These are phyloP conservation scores for Unio pictorum DNA, from an alignment of 2,888 invertebrate species.

Conservation along the genomic window DNA sequence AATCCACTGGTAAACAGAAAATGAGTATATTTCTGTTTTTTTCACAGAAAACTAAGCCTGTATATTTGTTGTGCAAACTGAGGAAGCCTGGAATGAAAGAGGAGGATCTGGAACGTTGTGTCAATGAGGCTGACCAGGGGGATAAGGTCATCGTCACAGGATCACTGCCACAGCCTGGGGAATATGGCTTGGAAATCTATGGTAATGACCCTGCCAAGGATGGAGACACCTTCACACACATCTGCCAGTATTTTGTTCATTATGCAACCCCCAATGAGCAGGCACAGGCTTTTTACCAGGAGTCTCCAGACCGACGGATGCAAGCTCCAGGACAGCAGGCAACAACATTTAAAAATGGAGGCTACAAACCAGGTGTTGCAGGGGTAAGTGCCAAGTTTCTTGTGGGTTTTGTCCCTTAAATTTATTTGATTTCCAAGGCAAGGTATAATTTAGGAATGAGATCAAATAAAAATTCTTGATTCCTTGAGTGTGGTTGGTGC, in stretches of 20 bases:
- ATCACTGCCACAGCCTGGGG: conserved; percentile 65
- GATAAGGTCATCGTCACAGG: conserved; percentile 59
- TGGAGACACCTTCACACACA: conserved; percentile 68
- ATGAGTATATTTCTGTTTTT: too few relatives aligned
- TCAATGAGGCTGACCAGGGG: conserved; percentile 61
- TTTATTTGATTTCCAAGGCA: background rate
- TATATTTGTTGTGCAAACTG: conserved; percentile 73
- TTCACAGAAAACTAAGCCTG: conserved; percentile 80
- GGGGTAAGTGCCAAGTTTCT: conserved; percentile 1
- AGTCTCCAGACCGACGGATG: conserved; percentile 49
- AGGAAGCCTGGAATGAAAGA: conserved; percentile 67
- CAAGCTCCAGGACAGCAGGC: conserved; percentile 28
- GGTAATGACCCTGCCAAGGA: conserved; percentile 71
- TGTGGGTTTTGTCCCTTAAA: background rate
- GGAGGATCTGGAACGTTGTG: conserved; percentile 64
- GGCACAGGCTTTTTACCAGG: conserved; percentile 60
- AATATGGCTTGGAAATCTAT: conserved; percentile 71
- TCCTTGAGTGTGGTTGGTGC: too few relatives aligned
- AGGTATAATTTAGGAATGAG: too few relatives aligned
- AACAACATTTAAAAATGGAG: conserved; percentile 11
- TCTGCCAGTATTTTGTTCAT: conserved; percentile 67
- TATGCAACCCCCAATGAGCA: conserved; percentile 56
- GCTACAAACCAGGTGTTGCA: conserved; percentile 4
- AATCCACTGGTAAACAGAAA: too few relatives aligned
- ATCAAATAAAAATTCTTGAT: too few relatives aligned